Base-by-base conservation (phyloP, 2,113 vertebrate genomes). In the Mohoua ochrocephala region DNA sequence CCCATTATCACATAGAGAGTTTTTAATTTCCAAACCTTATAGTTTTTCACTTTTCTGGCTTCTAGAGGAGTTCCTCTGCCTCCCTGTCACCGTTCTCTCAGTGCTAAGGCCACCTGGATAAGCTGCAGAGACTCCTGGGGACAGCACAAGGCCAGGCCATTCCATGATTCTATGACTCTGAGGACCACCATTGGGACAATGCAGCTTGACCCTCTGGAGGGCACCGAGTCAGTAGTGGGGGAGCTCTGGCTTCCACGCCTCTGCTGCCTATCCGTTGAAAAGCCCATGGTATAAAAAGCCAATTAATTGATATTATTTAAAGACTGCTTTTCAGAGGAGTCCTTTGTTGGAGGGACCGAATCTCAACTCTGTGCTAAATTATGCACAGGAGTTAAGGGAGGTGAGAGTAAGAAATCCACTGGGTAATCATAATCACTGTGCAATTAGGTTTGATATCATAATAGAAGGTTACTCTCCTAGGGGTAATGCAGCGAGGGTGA, bases 371-470 rank as follows among this genome's bases (percentile, higher is more conserved):
- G 49, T 86, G 73, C 65, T 93, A 93, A 96, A 95, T 97, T 93
- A 96, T 94, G 90, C 75, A 88, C 77, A 84, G 64, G 87, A 93
- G 86, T 95, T 95, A 89, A 94, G 91, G 84, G 88, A 96, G 93
- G 89, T 97, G 84, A 93, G 89, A 90, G 75, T 39, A 93, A 91
- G 87, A 96, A 96, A 96, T 94, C 95, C 91, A 84, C 52, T 96
- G 94, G 92, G 93, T 93, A 95, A 95, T 95, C 84, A 95, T 95
- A 94, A 95, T 97, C 86, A 94, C 83, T 84, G 69, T 93, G 83
- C 95, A 92, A 92, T 96, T 93, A 97, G 87, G 89, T 97, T 97
- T 96, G 93, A 97, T 97, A 96, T 95, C 96, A 97, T 95, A 95
- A 95, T 96, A 95, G 96, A 97, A 97, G 95, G 95, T 97, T 97